Percentiles rank a stretch among this genome's conserved stretches.
phyloP scores from a whole-genome alignment of 2,888 invertebrate genomes.

The Lithophane leautieri region DNA sequence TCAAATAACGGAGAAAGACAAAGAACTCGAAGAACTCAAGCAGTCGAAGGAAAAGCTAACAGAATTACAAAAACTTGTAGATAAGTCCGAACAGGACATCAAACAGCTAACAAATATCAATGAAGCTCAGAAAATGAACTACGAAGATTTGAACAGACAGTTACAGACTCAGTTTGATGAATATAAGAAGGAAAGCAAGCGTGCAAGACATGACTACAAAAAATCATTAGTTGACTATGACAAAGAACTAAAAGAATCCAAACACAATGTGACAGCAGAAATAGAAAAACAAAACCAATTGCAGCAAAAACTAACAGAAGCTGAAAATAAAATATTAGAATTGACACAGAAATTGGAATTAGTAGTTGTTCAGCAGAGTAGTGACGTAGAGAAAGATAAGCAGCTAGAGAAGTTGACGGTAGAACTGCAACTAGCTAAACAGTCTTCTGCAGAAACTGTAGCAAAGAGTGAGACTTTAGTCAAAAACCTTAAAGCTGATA shows the following conservation, averaged over 20 bases:
- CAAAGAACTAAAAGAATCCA: conserved; percentile 82
- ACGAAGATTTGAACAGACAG: conserved; percentile 87
- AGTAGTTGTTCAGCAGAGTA: conserved; percentile 82
- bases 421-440: conserved; percentile 84
- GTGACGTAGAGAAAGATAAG: conserved; percentile 82
- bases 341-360: conserved; percentile 86
- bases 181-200: conserved; percentile 86
- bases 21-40: conserved; percentile 79
- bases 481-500: conserved; percentile 80
- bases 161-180: conserved; percentile 84
- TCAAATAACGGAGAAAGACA: conserved; percentile 79
- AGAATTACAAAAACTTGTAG: conserved; percentile 82
- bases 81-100: conserved; percentile 86
- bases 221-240: conserved; percentile 90
- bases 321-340: conserved; percentile 81
- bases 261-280: conserved; percentile 81
- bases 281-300: conserved; percentile 82
- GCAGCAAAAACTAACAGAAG: conserved; percentile 80
- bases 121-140: conserved; percentile 87
- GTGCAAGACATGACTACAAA: conserved; percentile 88
- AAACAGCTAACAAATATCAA: conserved; percentile 86
- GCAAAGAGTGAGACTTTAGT: conserved; percentile 82
- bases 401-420: conserved; percentile 84
- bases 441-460: conserved; percentile 79
- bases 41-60: conserved; percentile 82